These are phyloP conservation scores for Melopsittacus undulatus DNA, from an alignment of 2,797 vertebrate species.

Conservation along the genomic window DNA sequence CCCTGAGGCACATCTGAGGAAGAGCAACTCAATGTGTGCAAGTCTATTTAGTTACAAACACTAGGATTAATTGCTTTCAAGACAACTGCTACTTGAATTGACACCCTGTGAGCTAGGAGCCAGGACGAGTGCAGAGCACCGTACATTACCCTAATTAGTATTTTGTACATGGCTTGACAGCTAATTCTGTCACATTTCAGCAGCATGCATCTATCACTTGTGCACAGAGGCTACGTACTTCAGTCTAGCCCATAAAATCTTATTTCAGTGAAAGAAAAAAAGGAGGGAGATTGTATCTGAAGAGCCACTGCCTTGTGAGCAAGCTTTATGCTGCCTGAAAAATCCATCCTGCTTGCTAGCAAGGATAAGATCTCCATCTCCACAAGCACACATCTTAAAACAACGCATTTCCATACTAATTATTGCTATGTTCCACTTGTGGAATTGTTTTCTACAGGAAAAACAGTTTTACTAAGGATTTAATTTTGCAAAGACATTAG, in stretches of 20 bases:
- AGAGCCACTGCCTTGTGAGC: neutral
- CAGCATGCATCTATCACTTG: neutral
- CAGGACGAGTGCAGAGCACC: neutral
- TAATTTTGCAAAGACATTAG: neutral
- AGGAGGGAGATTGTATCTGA: neutral
- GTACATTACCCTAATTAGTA: neutral
- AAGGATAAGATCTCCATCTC: neutral
- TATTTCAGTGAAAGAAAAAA: neutral
- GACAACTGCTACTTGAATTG: neutral
- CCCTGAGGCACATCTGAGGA: neutral
- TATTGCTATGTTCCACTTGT: neutral
- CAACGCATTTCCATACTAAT: neutral
- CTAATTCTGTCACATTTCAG: neutral
- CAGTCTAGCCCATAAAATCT: neutral
- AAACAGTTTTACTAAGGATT: neutral
- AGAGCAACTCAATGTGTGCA: rapidly evolving
- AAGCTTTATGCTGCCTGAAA: neutral
- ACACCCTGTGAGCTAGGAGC: neutral
- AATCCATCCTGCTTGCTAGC: neutral
- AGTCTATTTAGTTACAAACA: neutral
- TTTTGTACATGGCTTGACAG: neutral
- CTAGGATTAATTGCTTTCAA: neutral
- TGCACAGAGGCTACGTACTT: neutral
- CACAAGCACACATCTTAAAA: neutral
- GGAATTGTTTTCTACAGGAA: neutral